Evolutionary conservation across 1,140 invertebrate genomes (phyloP).

Genomic region (Babylonia areolata): DNA sequence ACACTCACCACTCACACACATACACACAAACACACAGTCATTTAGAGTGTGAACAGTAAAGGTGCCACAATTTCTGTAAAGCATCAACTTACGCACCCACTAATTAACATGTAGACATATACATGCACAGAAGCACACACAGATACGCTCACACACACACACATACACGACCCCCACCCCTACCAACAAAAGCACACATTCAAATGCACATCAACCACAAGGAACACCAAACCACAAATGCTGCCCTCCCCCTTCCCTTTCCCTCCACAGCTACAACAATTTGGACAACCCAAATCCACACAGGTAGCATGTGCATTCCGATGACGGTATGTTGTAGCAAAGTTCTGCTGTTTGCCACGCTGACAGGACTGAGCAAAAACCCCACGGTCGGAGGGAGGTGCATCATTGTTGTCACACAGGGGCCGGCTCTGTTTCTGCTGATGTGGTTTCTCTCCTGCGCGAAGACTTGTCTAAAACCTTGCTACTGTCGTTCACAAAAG

Average conservation of each 20-base stretch:
- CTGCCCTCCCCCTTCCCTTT: too few relatives aligned
- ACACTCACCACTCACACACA: not conserved
- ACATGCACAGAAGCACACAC: not conserved
- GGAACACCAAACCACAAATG: not conserved
- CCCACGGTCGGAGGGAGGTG: not conserved
- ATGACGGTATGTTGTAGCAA: too few relatives aligned
- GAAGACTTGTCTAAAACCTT: slow-evolving; percentile 51
- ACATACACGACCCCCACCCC: not conserved
- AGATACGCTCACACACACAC: not conserved
- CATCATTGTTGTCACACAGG: slow-evolving; percentile 39
- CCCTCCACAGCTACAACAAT: too few relatives aligned
- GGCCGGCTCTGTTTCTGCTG: slow-evolving; percentile 53
- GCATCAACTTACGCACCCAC: too few relatives aligned
- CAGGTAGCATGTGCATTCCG: too few relatives aligned
- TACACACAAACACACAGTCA: not conserved
- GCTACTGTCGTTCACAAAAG: slow-evolving; percentile 54
- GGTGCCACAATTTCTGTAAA: too few relatives aligned
- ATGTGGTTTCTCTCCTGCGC: slow-evolving; percentile 36
- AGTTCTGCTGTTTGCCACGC: too few relatives aligned
- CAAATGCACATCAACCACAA: not conserved
- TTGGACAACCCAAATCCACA: too few relatives aligned
- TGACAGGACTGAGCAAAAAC: not conserved
- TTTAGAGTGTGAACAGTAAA: not conserved
- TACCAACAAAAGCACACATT: not conserved
- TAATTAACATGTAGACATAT: too few relatives aligned